Conservation (phyloP, 2,888 invertebrate genomes). For the Melinaea marsaeus region DNA sequence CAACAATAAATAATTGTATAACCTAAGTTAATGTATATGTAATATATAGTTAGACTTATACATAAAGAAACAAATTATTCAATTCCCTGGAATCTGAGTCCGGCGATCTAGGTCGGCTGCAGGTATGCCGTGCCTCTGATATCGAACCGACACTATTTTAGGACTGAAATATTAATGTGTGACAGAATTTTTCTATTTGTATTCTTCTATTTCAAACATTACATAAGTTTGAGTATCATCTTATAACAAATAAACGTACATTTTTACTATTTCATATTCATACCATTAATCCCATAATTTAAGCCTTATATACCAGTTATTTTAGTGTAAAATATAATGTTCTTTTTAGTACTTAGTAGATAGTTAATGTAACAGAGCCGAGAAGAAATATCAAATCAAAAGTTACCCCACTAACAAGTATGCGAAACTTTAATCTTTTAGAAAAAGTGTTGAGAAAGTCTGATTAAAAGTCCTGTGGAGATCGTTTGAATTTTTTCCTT, state of each 20-base stretch:
- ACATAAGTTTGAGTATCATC: no score
- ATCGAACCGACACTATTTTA: conserved; percentile 22
- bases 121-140: conserved; percentile 3
- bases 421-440: conserved; percentile 6
- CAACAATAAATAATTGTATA: no score
- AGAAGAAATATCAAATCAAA: conserved; percentile 5
- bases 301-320: no score
- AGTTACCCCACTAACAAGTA: not conserved
- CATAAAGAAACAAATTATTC: conserved; percentile 12
- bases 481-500: conserved; percentile 18
- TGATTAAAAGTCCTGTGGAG: conserved; percentile 14
- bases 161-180: conserved; percentile 20
- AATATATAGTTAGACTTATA: no score
- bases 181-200: not conserved
- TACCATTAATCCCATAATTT: no score
- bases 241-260: no score
- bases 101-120: conserved; percentile 18
- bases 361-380: not conserved
- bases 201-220: no score
- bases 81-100: conserved; percentile 10
- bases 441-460: conserved; percentile 6
- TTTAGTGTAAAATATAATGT: no score
- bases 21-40: no score
- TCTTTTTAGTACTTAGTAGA: no score
- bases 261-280: no score